Evolutionary conservation across 2,797 vertebrate species (phyloP), one percentile per base, ranked within the genome.

Genomic region (Bovichtus diacanthus): DNA sequence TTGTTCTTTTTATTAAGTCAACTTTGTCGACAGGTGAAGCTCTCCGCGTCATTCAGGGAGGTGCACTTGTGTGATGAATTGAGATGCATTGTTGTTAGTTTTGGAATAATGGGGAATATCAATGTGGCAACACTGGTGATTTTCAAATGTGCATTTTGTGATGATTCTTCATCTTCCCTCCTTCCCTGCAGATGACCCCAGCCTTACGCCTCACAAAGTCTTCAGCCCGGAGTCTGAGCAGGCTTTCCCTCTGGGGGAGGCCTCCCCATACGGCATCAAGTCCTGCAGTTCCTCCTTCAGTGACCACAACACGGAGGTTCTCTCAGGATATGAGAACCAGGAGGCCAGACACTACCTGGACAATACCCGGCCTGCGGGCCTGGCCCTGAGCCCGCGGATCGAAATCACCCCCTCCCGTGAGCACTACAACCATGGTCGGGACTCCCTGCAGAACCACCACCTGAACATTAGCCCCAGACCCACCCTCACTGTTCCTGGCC

Each of bases 371-470:
- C 92, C 96, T 34, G 81, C 89, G 19, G 96, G 95, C 86, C 92
- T 96, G 81, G 95, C 97, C 79, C 94, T 96, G 78, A 99, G 98
- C 93, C 98, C 98, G 63, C 96, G 97, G 83, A 99, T 99, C 70
- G 97, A 99, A 92, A 99, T 99, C 94, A 99, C 98, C 58, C 97
- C 97, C 23, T 99, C 97, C 86, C 96, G 97, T 61, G 98, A 99
- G 96, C 97, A 97, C 94, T 97, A 97, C 93, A 96, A 91, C 88
- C 96, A 97, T 88, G 95, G 93, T 53, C 94, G 95, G 91, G 96
- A 98, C 92, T 93, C 96, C 81, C 95, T 97, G 93, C 96, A 96
- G 83, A 97, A 95, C 93, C 97, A 96, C 78, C 94, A 95, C 34
- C 90, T 94, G 82, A 96, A 96, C 87, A 87, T 94, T 90, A 96